Evolutionary conservation across 2,113 vertebrate species (phyloP).

Genomic region (Cepphus grylle): DNA sequence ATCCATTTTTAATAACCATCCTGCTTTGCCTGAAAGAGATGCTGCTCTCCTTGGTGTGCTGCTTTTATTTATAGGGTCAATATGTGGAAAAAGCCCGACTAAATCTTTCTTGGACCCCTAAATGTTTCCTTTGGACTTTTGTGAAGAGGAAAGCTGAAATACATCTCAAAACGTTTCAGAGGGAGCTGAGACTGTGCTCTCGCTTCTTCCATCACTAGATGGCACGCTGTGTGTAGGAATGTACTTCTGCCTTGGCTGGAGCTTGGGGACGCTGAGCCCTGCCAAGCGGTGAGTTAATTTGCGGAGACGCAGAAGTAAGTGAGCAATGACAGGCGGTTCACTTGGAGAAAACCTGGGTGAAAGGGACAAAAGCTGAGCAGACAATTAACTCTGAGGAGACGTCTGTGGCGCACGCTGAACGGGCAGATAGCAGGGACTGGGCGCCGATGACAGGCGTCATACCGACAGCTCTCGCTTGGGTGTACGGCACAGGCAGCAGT

Average conservation of each 20-base stretch:
- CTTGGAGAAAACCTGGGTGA: neutral
- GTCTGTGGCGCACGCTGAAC: neutral
- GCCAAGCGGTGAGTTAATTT: neutral
- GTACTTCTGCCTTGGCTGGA: neutral
- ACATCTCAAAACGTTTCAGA: fast-evolving
- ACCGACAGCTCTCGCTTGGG: neutral
- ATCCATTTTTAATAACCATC: fast-evolving
- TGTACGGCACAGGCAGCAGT: fast-evolving
- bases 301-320: neutral
- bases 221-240: conserved; percentile 54
- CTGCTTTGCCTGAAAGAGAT: neutral
- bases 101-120: fast-evolving
- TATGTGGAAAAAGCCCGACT: fast-evolving
- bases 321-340: neutral
- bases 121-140: neutral
- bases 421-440: neutral
- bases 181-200: neutral
- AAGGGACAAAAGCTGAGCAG: neutral
- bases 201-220: conserved; percentile 56
- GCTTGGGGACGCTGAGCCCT: neutral
- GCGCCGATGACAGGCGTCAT: neutral
- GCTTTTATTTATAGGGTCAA: neutral
- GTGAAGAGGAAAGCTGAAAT: neutral
- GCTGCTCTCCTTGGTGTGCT: neutral
- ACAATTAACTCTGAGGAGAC: neutral